Conservation (phyloP, 92 coral and sea anemone genomes). For the Anthopleura xanthogrammica region DNA sequence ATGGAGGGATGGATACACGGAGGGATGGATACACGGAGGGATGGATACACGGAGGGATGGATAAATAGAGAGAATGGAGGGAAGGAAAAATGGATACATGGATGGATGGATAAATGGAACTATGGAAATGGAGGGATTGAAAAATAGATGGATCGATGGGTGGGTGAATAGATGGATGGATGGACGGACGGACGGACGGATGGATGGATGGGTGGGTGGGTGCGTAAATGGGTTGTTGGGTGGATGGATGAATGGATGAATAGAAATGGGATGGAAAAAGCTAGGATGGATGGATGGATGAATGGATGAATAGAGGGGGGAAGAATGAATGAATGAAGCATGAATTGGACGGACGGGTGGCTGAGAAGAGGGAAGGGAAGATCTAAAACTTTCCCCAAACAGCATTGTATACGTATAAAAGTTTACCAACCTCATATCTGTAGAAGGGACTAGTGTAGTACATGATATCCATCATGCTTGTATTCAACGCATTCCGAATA, state of each 20-base stretch:
- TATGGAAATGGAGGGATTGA: background rate
- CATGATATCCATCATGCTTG: slow-evolving; percentile 98
- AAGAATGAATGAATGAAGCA: background rate
- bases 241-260: no score
- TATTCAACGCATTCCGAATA: slow-evolving; percentile 82
- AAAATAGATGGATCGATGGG: background rate
- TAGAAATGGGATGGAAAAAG: background rate
- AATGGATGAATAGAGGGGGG: background rate
- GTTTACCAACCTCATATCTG: slow-evolving; percentile 78
- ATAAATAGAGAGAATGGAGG: background rate
- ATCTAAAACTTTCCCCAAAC: no score
- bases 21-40: no score
- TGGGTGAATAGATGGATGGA: background rate
- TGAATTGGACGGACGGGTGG: no score
- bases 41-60: background rate
- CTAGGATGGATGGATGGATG: background rate
- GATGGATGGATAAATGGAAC: background rate
- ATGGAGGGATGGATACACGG: background rate
- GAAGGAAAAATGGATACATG: background rate
- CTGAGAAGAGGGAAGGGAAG: no score
- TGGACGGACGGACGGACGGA: background rate
- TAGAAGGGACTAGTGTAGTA: slow-evolving; percentile 98
- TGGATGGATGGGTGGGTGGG: no score
- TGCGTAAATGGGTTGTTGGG: no score
- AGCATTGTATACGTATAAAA: no score